phyloP scores from a whole-genome alignment of 2,113 vertebrate genomes.

The Zosterops hypoxanthus region DNA sequence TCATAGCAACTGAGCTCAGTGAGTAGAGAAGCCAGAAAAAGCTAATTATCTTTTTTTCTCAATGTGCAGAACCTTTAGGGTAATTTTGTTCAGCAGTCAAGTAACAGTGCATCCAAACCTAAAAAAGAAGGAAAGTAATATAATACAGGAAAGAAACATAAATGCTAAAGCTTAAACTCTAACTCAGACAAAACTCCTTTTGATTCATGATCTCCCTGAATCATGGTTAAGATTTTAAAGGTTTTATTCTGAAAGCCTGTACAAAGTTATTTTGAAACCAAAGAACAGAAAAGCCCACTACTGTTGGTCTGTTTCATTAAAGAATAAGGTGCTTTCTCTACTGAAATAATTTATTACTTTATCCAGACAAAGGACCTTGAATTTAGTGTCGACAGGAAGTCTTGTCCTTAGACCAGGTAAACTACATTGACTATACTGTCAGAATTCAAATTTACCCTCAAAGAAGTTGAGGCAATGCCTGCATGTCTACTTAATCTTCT shows the following conservation, averaged over 20 bases:
- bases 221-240: not conserved
- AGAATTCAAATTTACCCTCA: not conserved
- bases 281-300: not conserved
- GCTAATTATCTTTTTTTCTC: not conserved
- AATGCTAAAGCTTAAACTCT: not conserved
- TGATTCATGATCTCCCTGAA: not conserved
- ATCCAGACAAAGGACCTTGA: not conserved
- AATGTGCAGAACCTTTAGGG: not conserved
- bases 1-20: constrained; percentile 20
- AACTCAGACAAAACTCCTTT: not conserved
- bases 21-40: not conserved
- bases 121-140: not conserved
- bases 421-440: not conserved
- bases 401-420: not conserved
- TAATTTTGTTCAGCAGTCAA: not conserved
- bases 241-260: not conserved
- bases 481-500: not conserved
- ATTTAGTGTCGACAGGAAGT: not conserved
- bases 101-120: not conserved
- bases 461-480: not conserved
- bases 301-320: not conserved
- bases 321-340: not conserved
- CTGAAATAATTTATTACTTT: not conserved
- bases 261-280: not conserved
- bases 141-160: not conserved